Evolutionary conservation across 2,113 vertebrate species (phyloP), one percentile per base, ranked within the genome.

Genomic region (Sebastes fasciatus): DNA sequence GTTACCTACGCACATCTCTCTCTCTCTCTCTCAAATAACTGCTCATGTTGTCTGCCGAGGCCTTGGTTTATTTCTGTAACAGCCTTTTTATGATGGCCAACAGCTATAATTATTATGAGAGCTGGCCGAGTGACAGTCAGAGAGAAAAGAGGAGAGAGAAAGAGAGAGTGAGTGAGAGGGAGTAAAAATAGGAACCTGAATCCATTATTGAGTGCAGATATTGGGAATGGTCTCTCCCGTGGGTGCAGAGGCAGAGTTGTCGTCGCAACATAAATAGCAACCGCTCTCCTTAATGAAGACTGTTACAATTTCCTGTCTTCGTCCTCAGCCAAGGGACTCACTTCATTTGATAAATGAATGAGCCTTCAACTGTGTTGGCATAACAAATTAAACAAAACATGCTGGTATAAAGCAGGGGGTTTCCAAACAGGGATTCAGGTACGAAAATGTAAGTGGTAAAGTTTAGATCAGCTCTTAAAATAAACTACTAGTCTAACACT

Each of bases 181-280:
- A 74, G 73, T 92, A 91, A 78, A 92, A 94, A 94, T 94, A 94
- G 94, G 85, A 91, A 88, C 75, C 79, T 83, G 82, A 90, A 89
- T 90, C 89, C 88, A 93, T 94, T 95, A 94, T 91, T 92, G 85
- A 92, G 90, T 83, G 83, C 86, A 91, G 89, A 92, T 88, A 94
- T 93, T 83, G 89, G 85, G 90, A 80, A 93, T 91, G 90, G 86
- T 90, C 77, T 90, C 69, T 91, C 90, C 84, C 91, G 43, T 43
- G 89, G 80, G 88, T 82, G 57, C 82, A 76, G 86, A 83, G 88
- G 68, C 90, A 84, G 88, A 92, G 86, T 93, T 92, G 91, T 86
- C 81, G 46, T 80, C 21, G 64, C 63, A 86, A 88, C 90, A 88
- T 80, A 92, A 94, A 94, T 92, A 94, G 91, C 81, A 91, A 69